Evolutionary conservation across 2,888 invertebrate species (phyloP).

Genomic region (Cosmia pyralina): DNA sequence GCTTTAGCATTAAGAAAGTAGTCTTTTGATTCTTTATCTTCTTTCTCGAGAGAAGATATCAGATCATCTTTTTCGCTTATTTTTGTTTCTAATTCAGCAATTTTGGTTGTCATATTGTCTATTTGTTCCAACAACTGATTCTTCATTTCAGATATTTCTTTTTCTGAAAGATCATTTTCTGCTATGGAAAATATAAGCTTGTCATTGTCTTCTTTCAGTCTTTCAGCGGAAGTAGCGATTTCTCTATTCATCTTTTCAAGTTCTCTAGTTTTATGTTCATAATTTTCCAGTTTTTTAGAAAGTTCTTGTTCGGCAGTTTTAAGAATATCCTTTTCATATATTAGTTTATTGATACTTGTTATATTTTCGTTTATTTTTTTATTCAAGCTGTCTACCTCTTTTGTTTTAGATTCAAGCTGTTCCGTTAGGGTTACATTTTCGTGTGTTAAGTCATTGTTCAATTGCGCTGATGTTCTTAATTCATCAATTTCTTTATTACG

Average conservation of each 20-base stretch:
- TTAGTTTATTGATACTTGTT: slow-evolving; percentile 69
- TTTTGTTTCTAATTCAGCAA: slow-evolving; percentile 67
- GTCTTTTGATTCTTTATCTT: slow-evolving; percentile 66
- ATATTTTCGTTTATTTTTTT: slow-evolving; percentile 68
- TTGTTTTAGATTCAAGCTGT: slow-evolving; percentile 69
- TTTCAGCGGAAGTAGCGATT: slow-evolving; percentile 56
- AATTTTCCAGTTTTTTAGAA: slow-evolving; percentile 63
- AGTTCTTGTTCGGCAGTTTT: slow-evolving; percentile 68
- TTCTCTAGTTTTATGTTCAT: slow-evolving; percentile 62
- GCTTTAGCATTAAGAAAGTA: slow-evolving; percentile 71
- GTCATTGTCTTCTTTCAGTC: slow-evolving; percentile 69
- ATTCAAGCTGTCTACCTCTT: slow-evolving; percentile 66
- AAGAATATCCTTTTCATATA: slow-evolving; percentile 68
- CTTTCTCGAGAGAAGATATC: slow-evolving; percentile 68
- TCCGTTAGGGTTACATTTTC: slow-evolving; percentile 57
- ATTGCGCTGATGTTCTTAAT: slow-evolving; percentile 69
- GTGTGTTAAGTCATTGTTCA: slow-evolving; percentile 37
- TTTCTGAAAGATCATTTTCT: slow-evolving; percentile 57
- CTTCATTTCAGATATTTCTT: slow-evolving; percentile 63
- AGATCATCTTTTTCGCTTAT: slow-evolving; percentile 68
- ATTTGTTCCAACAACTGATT: slow-evolving; percentile 65
- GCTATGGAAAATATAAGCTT: slow-evolving; percentile 59
- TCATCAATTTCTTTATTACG: slow-evolving; percentile 77
- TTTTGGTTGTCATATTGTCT: slow-evolving; percentile 62
- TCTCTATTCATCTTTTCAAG: slow-evolving; percentile 66